Evolutionary conservation across 2,888 invertebrate genomes (phyloP), one percentile per base, ranked within the genome.

Genomic region (Temnothorax rugatulus): DNA sequence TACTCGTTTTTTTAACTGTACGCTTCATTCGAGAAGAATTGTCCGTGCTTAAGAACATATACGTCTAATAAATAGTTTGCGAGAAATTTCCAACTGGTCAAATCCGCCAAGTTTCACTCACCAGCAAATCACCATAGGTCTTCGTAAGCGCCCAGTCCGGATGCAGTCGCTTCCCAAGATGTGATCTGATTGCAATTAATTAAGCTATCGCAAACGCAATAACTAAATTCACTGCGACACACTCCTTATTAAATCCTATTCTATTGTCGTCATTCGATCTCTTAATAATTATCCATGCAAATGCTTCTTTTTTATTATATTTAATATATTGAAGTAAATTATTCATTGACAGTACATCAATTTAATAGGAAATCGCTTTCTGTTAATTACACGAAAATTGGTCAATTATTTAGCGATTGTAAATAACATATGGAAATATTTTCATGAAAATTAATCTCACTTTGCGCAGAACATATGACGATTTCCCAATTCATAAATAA

Each of bases 151-250:
- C 21, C 21, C 11, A 73, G 29, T 38, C 38, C 21, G 29, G 18
- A 29, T 61, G n/a, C 5, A 29, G n/a, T 13, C 5, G 18, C 15
- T 34, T 64, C 34, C 4, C 34, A 47, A 41, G 50, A 73, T 13
- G 61, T 38, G 7, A 44, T 87, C 86, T 88, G 89, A 87, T 90
- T 91, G 11, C n/a, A 91, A 92, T 92, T 92, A 92, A 90, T 83
- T 92, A 91, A 92, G 91, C 88, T 92, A 90, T 85, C 87, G 87
- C 88, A 86, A 86, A 86, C 76, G 84, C 4, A 41, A 74, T 29
- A 29, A 15, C 41, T 54, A 29, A 41, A 77, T 74, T 66, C 15
- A 25, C 66, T 86, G 84, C 83, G 82, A 73, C 81, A 85, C 79
- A 84, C 73, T 87, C 87, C 79, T 83, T 88, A 85, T 44, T 85